Conservation (phyloP, 2,888 invertebrate species). For the Hoplodrina ambigua region DNA sequence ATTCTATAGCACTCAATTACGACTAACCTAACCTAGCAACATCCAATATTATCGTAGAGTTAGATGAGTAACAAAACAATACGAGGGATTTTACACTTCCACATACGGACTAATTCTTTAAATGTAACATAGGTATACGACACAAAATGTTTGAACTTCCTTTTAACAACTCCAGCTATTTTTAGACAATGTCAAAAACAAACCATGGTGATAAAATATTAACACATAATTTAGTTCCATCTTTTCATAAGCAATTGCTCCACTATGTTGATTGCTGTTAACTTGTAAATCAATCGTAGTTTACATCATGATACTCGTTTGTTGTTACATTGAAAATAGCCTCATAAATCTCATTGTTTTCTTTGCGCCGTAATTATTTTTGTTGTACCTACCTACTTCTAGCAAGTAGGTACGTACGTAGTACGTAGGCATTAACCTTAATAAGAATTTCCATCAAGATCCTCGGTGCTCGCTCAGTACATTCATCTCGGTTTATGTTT, state of each 20-base stretch:
- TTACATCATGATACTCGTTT: constrained; percentile 30
- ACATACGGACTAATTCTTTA: constrained; percentile 9
- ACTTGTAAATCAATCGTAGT: constrained; percentile 44
- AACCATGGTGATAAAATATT: constrained; percentile 4
- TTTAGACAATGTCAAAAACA: constrained; percentile 32
- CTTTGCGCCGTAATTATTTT: constrained; percentile 32
- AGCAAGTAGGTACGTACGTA: constrained; percentile 24
- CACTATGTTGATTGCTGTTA: constrained; percentile 32
- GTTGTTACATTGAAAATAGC: constrained; percentile 44
- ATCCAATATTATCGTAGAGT: not conserved
- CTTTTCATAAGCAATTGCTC: not conserved
- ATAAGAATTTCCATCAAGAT: constrained; percentile 52
- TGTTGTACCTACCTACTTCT: constrained; percentile 21
- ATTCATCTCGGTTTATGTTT: constrained; percentile 56
- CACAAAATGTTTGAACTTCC: constrained; percentile 22
- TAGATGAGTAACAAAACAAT: constrained; percentile 12
- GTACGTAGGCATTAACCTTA: constrained; percentile 44
- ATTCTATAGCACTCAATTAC: constrained; percentile 10
- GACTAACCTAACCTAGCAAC: constrained; percentile 13
- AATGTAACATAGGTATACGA: not conserved
- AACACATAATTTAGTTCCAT: constrained; percentile 1
- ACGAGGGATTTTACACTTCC: constrained; percentile 3
- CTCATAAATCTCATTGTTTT: constrained; percentile 49
- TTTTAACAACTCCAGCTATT: constrained; percentile 23
- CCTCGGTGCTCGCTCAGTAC: constrained; percentile 24